Conservation (phyloP, 2,113 vertebrate species). For the Heloderma charlesbogerti region DNA sequence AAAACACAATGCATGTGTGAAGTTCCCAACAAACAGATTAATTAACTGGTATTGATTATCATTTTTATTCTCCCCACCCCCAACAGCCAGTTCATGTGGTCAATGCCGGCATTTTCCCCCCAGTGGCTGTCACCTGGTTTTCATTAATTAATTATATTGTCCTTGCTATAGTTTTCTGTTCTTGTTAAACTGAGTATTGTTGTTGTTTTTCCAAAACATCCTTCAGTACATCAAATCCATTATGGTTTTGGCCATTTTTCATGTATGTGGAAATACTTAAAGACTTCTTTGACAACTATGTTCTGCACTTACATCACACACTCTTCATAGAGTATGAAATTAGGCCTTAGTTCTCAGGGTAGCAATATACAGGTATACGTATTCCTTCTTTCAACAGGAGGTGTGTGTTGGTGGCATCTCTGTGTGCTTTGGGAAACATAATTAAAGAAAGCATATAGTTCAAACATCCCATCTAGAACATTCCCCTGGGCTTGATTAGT, state of each 20-base stretch:
- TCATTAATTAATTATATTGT: conserved; percentile 76
- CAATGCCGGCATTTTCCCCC: conserved; percentile 57
- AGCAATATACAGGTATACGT: not conserved
- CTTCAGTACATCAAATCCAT: conserved; percentile 51
- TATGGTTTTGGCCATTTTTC: conserved; percentile 54
- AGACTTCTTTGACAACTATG: conserved; percentile 44
- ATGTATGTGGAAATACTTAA: conserved; percentile 22
- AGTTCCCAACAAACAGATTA: conserved; percentile 61
- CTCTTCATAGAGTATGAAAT: not conserved
- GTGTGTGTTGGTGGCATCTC: not conserved
- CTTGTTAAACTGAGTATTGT: conserved; percentile 70
- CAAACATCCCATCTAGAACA: not conserved
- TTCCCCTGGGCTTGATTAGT: not conserved
- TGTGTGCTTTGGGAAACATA: not conserved
- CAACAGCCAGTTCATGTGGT: conserved; percentile 54
- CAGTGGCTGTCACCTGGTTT: conserved; percentile 71
- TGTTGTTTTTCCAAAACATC: conserved; percentile 74
- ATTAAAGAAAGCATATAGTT: not conserved
- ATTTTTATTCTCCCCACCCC: conserved; percentile 56
- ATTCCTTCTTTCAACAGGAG: not conserved
- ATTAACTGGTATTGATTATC: conserved; percentile 65
- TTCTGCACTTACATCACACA: conserved; percentile 29
- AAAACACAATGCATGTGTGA: conserved; percentile 49
- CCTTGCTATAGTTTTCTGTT: conserved; percentile 75
- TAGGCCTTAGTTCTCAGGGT: not conserved